Evolutionary conservation across 2,888 invertebrate species (phyloP).

Genomic region (Byasa hedistus): DNA sequence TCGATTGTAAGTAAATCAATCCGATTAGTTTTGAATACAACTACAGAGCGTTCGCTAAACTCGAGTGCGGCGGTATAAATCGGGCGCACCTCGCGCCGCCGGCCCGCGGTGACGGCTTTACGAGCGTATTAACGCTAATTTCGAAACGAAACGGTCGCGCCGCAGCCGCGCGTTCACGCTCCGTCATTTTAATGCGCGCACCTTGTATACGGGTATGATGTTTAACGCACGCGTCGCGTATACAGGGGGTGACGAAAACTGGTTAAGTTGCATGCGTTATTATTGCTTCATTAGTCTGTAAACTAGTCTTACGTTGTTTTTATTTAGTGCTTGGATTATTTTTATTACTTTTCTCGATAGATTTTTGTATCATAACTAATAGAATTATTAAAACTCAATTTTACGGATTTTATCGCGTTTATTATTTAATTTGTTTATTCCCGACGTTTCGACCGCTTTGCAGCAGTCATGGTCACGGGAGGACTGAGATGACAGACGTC

Average conservation of each 20-base stretch:
- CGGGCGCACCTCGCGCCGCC: conserved; percentile 41
- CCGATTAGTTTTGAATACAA: not conserved
- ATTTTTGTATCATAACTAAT: too few species aligned
- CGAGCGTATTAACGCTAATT: conserved; percentile 49
- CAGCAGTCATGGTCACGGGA: too few species aligned
- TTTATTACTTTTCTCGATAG: too few species aligned
- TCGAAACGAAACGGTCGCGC: conserved; percentile 38
- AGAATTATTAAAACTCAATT: too few species aligned
- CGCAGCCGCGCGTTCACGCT: conserved; percentile 37
- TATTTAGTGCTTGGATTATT: too few species aligned
- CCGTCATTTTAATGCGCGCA: conserved; percentile 47
- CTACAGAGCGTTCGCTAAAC: conserved; percentile 5
- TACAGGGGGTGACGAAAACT: conserved; percentile 14
- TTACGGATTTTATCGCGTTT: too few species aligned
- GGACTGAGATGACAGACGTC: too few species aligned
- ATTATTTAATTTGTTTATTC: too few species aligned
- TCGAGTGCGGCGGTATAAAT: conserved; percentile 28
- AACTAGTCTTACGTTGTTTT: too few species aligned
- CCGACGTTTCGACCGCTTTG: too few species aligned
- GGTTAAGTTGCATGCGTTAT: too few species aligned
- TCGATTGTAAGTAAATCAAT: not conserved
- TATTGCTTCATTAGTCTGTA: too few species aligned
- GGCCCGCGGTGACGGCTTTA: conserved; percentile 49
- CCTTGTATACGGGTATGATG: conserved; percentile 42
- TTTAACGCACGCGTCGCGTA: conserved; percentile 1